Conservation (phyloP, 2,888 invertebrate genomes). For the Galerucella calmariensis region DNA sequence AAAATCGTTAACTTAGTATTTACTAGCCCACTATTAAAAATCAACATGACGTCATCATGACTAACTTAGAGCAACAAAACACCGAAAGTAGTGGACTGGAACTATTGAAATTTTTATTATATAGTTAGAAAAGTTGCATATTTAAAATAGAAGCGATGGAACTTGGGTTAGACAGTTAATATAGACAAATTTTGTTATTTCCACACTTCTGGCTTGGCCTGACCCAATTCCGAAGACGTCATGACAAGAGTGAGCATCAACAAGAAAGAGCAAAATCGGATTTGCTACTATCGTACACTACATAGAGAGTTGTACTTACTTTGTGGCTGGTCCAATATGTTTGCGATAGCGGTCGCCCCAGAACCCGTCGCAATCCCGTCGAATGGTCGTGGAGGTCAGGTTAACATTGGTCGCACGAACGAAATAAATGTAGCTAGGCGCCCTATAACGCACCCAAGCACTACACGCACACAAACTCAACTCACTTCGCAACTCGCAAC, state of each 20-base stretch:
- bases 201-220: slow-evolving; percentile 36
- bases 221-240: slow-evolving; percentile 47
- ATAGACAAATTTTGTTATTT: slow-evolving; percentile 14
- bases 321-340: slow-evolving; percentile 64
- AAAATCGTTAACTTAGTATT: slow-evolving; percentile 9
- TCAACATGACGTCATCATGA: slow-evolving; percentile 25
- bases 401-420: slow-evolving; percentile 63
- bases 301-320: slow-evolving; percentile 57
- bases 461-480: slow-evolving; percentile 59
- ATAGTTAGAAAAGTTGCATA: background rate
- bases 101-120: background rate
- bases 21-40: background rate
- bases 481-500: slow-evolving; percentile 56
- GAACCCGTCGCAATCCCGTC: slow-evolving; percentile 62
- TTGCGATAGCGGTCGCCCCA: slow-evolving; percentile 64
- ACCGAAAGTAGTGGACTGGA: background rate
- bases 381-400: slow-evolving; percentile 64
- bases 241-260: slow-evolving; percentile 15
- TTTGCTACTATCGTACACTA: background rate
- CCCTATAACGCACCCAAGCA: slow-evolving; percentile 63
- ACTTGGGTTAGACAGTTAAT: background rate
- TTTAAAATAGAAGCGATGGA: background rate
- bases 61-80: slow-evolving; percentile 6
- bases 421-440: slow-evolving; percentile 60
- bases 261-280: slow-evolving; percentile 4